Percentiles rank a stretch among this genome's conserved stretches.
phyloP scores from a whole-genome alignment of 2,888 invertebrate species.

The Exocentrus adspersus region DNA sequence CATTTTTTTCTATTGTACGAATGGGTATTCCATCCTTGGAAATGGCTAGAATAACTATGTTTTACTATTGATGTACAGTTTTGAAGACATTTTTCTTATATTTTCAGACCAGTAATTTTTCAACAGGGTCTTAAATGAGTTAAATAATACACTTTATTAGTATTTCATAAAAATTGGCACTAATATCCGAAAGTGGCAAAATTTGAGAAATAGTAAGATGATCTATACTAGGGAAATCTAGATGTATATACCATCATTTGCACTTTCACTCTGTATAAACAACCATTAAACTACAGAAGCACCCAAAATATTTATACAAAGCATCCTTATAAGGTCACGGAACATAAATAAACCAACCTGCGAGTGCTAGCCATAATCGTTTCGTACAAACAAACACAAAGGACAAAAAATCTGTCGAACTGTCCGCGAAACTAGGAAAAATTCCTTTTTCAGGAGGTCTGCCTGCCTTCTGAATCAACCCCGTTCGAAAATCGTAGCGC shows the following conservation, averaged over 20 bases:
- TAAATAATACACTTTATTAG: no score
- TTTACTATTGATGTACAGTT: no score
- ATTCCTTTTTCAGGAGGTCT: neutral
- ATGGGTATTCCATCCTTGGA: no score
- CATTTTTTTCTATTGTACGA: no score
- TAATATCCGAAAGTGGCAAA: no score
- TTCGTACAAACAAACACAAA: constrained; percentile 9
- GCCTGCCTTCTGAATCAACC: neutral
- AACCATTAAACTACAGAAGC: neutral
- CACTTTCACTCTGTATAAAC: neutral
- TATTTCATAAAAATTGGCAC: no score
- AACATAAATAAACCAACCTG: constrained; percentile 18
- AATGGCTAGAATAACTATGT: no score
- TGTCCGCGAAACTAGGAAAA: neutral
- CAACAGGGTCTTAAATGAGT: no score
- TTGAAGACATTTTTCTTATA: no score
- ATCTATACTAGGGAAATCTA: no score
- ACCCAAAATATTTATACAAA: neutral
- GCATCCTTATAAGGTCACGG: neutral
- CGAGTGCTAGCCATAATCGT: constrained; percentile 9
- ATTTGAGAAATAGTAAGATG: no score
- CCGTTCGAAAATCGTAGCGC: constrained; percentile 11
- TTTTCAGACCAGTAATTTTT: no score
- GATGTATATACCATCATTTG: neutral
- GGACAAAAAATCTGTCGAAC: constrained; percentile 1